Conservation (phyloP, 2,113 vertebrate species). For the Labeo catla region DNA sequence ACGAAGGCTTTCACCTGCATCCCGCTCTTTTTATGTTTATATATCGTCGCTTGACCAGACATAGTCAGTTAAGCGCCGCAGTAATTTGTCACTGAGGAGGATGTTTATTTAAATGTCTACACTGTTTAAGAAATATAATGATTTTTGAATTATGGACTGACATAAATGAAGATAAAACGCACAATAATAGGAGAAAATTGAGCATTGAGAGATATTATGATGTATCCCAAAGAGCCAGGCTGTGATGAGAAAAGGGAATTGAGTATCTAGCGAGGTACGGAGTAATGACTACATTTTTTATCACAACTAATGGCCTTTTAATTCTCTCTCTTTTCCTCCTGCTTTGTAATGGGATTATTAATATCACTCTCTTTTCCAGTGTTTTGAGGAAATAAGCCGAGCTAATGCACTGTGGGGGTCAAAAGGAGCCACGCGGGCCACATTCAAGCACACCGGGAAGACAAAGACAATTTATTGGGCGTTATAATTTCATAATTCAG, state of each 20-base stretch:
- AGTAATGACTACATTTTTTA: slow-evolving; percentile 62
- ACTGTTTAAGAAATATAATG: slow-evolving; percentile 32
- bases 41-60: slow-evolving; percentile 23
- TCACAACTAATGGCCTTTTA: slow-evolving; percentile 61
- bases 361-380: slow-evolving; percentile 55
- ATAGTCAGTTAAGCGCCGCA: neutral
- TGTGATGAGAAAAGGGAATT: slow-evolving; percentile 39
- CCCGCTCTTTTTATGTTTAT: slow-evolving; percentile 4
- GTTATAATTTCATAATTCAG: slow-evolving; percentile 45
- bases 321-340: slow-evolving; percentile 56
- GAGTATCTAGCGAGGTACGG: slow-evolving; percentile 40
- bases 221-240: slow-evolving; percentile 38
- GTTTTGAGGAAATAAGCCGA: slow-evolving; percentile 36
- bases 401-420: slow-evolving; percentile 40
- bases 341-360: slow-evolving; percentile 64
- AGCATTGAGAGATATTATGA: slow-evolving; percentile 43
- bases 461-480: slow-evolving; percentile 41
- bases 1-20: neutral
- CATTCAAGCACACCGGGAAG: slow-evolving; percentile 21
- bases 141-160: slow-evolving; percentile 35
- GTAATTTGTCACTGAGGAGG: neutral
- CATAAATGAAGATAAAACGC: slow-evolving; percentile 40
- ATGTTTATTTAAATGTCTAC: slow-evolving; percentile 38
- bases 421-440: slow-evolving; percentile 31
- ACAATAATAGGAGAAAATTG: slow-evolving; percentile 44